These are phyloP conservation scores for Ormyrus rosae DNA, from an alignment of 2,888 invertebrate genomes.

Conservation along the genomic window DNA sequence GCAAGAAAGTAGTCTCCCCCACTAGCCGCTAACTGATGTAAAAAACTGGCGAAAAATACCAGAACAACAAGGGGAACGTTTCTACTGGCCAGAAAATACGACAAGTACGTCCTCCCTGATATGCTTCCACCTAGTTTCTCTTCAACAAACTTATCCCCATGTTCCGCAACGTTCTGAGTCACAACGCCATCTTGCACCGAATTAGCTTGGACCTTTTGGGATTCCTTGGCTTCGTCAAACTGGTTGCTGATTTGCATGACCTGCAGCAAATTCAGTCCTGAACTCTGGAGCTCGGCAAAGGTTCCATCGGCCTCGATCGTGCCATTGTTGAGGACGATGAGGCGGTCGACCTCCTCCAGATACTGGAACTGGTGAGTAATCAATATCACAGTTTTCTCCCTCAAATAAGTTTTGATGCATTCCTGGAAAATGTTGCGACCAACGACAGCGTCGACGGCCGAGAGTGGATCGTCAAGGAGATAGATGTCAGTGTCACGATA, in stretches of 20 bases:
- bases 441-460: conserved; percentile 85
- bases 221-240: conserved; percentile 25
- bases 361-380: conserved; percentile 91
- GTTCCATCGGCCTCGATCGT: conserved; percentile 80
- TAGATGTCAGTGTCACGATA: conserved; percentile 86
- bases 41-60: conserved; percentile 59
- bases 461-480: conserved; percentile 85
- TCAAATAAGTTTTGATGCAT: conserved; percentile 80
- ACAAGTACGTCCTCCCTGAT: conserved; percentile 59
- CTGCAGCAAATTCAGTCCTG: conserved; percentile 81
- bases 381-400: conserved; percentile 84
- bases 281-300: conserved; percentile 78
- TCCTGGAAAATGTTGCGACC: conserved; percentile 83
- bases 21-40: conserved; percentile 68
- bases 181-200: not conserved
- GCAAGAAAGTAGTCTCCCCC: conserved; percentile 73
- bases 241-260: conserved; percentile 69
- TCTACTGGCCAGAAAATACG: conserved; percentile 68
- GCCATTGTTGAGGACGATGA: conserved; percentile 77
- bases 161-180: not conserved
- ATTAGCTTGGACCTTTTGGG: not conserved
- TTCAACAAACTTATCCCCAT: conserved; percentile 70
- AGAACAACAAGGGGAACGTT: conserved; percentile 62
- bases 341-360: conserved; percentile 81
- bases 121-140: conserved; percentile 55